Conservation (phyloP, 2,797 vertebrate genomes). For the Gymnopithys bicolor region DNA sequence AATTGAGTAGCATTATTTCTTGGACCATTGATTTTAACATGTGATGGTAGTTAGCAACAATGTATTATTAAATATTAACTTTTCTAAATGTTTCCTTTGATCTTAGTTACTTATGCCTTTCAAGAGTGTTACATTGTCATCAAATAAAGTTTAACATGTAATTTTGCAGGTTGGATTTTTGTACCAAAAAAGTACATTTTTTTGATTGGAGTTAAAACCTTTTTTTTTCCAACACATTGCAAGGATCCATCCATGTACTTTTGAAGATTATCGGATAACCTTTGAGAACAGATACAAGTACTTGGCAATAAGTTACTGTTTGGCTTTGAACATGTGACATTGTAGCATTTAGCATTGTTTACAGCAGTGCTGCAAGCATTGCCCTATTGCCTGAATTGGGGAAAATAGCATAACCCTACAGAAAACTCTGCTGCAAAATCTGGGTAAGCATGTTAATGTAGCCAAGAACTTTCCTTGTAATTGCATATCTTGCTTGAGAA, state of each 20-base stretch:
- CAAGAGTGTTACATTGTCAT: background rate
- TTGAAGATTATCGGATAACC: background rate
- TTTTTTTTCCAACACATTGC: background rate
- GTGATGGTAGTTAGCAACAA: background rate
- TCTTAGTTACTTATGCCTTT: background rate
- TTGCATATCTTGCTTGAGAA: background rate
- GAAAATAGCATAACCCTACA: background rate
- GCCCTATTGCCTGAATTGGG: background rate
- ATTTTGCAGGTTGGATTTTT: background rate
- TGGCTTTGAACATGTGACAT: background rate
- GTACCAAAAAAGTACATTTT: background rate
- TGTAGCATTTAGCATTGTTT: background rate
- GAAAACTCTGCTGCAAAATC: background rate
- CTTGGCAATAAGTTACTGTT: background rate
- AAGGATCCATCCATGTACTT: background rate
- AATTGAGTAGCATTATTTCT: background rate
- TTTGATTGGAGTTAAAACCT: background rate
- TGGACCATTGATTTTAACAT: background rate
- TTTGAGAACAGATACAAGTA: background rate
- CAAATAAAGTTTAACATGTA: background rate
- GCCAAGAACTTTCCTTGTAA: background rate
- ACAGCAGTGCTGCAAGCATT: background rate
- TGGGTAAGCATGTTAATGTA: accelerated
- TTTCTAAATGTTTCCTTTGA: background rate
- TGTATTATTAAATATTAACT: background rate